Percentiles rank a stretch among this genome's conserved stretches.
These are phyloP conservation scores for Sebastes kiyomatsui DNA, from an alignment of 2,797 vertebrate species.

Conservation along the genomic window DNA sequence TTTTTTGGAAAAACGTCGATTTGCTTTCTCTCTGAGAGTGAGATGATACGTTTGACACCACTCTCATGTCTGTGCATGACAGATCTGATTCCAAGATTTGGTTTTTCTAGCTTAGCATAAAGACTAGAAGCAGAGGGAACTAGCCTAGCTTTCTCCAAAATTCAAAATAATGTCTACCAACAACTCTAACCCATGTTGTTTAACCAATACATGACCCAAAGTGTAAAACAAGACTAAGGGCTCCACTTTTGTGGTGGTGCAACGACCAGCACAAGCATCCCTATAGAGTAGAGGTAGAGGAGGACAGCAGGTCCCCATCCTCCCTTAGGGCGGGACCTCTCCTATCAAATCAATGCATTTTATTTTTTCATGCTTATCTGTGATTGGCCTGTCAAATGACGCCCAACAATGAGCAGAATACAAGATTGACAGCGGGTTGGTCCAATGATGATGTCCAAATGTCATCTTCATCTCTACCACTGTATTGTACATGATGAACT, in stretches of 20 bases:
- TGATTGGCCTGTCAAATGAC: too few relatives aligned
- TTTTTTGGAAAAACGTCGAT: neutral
- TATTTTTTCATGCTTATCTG: too few relatives aligned
- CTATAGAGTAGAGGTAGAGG: too few relatives aligned
- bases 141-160: neutral
- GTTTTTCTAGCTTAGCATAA: neutral
- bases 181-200: too few relatives aligned
- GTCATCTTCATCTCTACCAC: too few relatives aligned
- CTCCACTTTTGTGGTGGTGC: neutral
- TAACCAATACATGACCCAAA: neutral
- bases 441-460: too few relatives aligned
- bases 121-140: neutral
- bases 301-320: too few relatives aligned
- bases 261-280: neutral
- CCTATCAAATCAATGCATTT: too few relatives aligned
- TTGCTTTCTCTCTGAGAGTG: neutral
- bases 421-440: too few relatives aligned
- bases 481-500: too few relatives aligned
- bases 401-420: too few relatives aligned
- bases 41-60: neutral
- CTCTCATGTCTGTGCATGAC: neutral
- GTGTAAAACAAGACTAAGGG: neutral
- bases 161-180: neutral
- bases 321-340: too few relatives aligned
- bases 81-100: neutral